Evolutionary conservation across 37 sponge, comb jelly and placozoan species (phyloP), one percentile per base, ranked within the genome.

Genomic region (Geodia barretti): DNA sequence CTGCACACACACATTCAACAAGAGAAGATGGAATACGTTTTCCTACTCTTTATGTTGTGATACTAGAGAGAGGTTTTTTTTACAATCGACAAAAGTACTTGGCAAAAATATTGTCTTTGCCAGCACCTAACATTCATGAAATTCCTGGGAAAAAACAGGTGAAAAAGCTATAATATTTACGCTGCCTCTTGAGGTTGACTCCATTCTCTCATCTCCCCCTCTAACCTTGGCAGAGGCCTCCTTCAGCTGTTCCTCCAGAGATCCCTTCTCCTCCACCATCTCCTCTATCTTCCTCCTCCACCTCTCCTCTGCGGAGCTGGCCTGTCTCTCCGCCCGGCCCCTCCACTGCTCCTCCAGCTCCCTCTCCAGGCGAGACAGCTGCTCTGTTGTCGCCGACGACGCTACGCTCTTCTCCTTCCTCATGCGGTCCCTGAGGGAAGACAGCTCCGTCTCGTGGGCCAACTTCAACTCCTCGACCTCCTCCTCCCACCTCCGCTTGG

Each of bases 391-490:
- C 28, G 83, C 70, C 1, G 78, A 34, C 37, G 41, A 70, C 17
- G 90, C 69, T 0, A 86, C 79, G 36, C 83, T 41, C 68, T 89
- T 93, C 87, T 93, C 90, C 72, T 83, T 85, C 28, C 87, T 41
- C 41, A 83, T 68, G 0, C 73, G 62, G 43, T 89, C 90, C 36
- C 75, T 79, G 75, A 93, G 73, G 30, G 33, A 25, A 17, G 40
- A 47, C 35, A 93, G 9, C 69, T 93, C 90, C 62, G 42, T 26
- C 90, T 93, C 81, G 66, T 79, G 83, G 25, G 36, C 41, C 59
- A 78, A 71, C 74, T 91, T 95, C 58, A 89, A 0, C 64, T 95
- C 96, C 70, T 95, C 96, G 74, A 95, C 61, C 70, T 95, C 96
- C 39, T 72, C 73, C 39, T 95, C 93, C 74, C 78, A 74, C 78